A percentile compares a stretch with the other conserved stretches of the same genome.
Evolutionary conservation across 1,140 invertebrate genomes (phyloP).

Genomic region (Eurosta solidaginis): DNA sequence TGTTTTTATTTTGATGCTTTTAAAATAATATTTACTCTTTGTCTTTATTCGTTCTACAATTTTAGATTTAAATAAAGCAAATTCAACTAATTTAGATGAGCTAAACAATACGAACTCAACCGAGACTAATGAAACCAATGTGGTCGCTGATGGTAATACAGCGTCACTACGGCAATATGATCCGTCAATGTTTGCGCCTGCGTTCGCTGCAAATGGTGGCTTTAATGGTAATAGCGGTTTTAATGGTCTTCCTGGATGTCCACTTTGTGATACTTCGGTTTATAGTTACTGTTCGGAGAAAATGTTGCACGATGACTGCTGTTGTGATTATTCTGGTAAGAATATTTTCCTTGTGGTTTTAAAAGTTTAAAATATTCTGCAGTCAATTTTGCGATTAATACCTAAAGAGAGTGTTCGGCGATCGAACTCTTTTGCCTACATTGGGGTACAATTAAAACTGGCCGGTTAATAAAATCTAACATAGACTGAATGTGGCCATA

Average conservation of each 20-base stretch:
- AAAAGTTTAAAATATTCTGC: too few relatives aligned
- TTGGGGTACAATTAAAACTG: too few relatives aligned
- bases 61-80: background rate
- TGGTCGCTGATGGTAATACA: background rate
- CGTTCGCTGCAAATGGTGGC: background rate
- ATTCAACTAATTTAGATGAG: background rate
- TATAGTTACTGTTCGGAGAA: slow-evolving; percentile 76
- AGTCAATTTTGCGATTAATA: too few relatives aligned
- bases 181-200: background rate
- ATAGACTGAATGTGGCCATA: too few relatives aligned
- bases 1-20: background rate
- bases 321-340: slow-evolving; percentile 68
- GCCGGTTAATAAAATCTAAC: too few relatives aligned
- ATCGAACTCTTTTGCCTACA: too few relatives aligned
- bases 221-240: background rate
- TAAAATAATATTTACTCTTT: background rate
- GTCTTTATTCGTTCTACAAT: background rate
- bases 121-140: background rate
- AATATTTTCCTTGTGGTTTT: too few relatives aligned
- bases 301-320: slow-evolving; percentile 75
- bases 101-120: background rate
- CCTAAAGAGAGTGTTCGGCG: too few relatives aligned
- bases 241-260: slow-evolving; percentile 62
- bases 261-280: slow-evolving; percentile 74
- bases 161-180: background rate